Base-by-base conservation (phyloP, 35 echinoderm and acorn worm genomes). In the Eucidaris tribuloides region DNA sequence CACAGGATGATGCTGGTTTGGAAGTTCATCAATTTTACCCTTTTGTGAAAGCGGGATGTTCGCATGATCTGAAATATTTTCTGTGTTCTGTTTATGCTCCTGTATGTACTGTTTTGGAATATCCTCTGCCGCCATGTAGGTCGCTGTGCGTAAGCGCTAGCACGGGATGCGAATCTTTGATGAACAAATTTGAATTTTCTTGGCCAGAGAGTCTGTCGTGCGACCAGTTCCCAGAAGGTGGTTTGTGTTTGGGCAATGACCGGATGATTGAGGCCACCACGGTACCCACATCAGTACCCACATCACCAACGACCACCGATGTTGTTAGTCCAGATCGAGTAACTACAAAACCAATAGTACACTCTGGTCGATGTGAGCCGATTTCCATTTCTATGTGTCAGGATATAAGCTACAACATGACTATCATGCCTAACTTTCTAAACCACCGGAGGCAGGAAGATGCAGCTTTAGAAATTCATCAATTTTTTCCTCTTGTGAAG, bases 11-110 rank as follows among this genome's bases (percentile, higher is more conserved):
- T 65, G 95, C 95, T 33, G 95, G 95, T 0, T 49, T 93, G 4
- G 95, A 98, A 71, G 91, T 98, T 19, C 90, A 93, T 65, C 95
- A 98, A 32, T 98, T 98, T 84, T 93, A 93, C 48, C 95, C 95
- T 33, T 79, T 99, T 28, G 96, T 99, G 14, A 93, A 99, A 45
- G 96, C 93, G 18, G 77, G 93, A 64, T 98, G 96, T 72, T 93
- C 96, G 0, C 71, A 83, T 31, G 96, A 99, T 93, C 57, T 98
- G 44, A 93, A 89, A 59, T 90, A 93, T 79, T 98, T 98, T 62
- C 68, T 98, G 89, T 98, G 95, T 50, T 82, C 91, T 15, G 90
- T 98, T 90, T 98, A 98, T 58, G 95, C 95, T 6, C 95, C 95
- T 15, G 86, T 93, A 25, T 98, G 95, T 77, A 76, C 80, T 23